A percentile compares a stretch with the other conserved stretches of the same genome.
phyloP scores from a whole-genome alignment of 2,113 vertebrate species.

The Laterallus jamaicensis region DNA sequence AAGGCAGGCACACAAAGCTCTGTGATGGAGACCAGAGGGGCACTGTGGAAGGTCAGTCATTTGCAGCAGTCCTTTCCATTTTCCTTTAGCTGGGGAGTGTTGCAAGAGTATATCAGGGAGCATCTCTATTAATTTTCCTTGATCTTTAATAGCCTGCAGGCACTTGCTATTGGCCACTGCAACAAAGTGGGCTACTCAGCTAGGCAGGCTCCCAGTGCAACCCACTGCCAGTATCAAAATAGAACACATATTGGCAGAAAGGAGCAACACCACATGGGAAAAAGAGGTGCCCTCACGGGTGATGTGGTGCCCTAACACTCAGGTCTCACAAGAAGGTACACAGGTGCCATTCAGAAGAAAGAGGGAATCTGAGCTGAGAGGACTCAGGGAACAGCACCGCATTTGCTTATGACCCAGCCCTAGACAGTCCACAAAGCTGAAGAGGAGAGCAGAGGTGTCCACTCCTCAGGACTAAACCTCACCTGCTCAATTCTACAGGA shows the following conservation, averaged over 20 bases:
- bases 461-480: not conserved
- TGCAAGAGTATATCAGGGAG: not conserved
- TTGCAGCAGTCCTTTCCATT: not conserved
- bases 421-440: not conserved
- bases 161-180: not conserved
- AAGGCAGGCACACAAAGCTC: not conserved
- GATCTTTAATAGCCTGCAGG: not conserved
- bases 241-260: fast-evolving
- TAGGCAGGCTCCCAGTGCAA: not conserved
- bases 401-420: not conserved
- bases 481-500: not conserved
- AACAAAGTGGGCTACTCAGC: not conserved
- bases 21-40: not conserved
- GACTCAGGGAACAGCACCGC: not conserved
- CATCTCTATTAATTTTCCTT: not conserved
- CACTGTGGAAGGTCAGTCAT: not conserved
- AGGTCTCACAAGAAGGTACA: not conserved
- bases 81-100: not conserved
- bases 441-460: not conserved
- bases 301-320: not conserved
- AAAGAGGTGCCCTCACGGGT: fast-evolving
- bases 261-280: not conserved
- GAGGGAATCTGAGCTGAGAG: not conserved
- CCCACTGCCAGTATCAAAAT: fast-evolving
- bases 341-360: fast-evolving